phyloP scores from a whole-genome alignment of 2,888 invertebrate genomes.

The Agrypnus murinus region DNA sequence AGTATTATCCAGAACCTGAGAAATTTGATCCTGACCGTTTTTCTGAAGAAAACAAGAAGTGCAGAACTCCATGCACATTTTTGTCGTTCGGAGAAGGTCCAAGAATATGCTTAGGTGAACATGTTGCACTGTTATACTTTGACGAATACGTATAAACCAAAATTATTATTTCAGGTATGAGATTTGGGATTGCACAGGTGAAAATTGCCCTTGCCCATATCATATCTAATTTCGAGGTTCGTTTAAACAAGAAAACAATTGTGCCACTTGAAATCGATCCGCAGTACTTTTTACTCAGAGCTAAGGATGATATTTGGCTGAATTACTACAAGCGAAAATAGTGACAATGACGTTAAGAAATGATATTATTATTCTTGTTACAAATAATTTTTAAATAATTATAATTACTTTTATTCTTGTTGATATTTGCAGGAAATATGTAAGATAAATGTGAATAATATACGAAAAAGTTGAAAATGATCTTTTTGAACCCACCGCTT shows the following conservation, averaged over 20 bases:
- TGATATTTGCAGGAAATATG: no score
- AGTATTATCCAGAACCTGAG: slow-evolving; percentile 68
- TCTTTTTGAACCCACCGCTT: no score
- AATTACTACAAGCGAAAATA: slow-evolving; percentile 52
- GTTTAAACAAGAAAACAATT: slow-evolving; percentile 60
- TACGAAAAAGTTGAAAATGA: no score
- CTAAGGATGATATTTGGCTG: slow-evolving; percentile 56
- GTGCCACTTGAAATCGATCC: slow-evolving; percentile 57
- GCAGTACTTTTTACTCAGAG: slow-evolving; percentile 39
- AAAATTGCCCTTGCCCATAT: slow-evolving; percentile 56
- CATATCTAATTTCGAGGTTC: slow-evolving; percentile 64
- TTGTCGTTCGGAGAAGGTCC: slow-evolving; percentile 66
- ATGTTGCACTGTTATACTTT: not conserved
- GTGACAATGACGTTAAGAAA: no score
- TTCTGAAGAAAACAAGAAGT: slow-evolving; percentile 61
- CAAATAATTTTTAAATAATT: no score
- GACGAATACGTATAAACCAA: not conserved
- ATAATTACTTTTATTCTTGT: no score
- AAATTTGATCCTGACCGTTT: slow-evolving; percentile 69
- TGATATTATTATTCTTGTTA: no score
- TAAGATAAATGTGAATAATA: no score
- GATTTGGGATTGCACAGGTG: slow-evolving; percentile 58
- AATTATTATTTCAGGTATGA: slow-evolving; percentile 52
- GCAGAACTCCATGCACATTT: slow-evolving; percentile 59
- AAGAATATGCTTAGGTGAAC: slow-evolving; percentile 63